Evolutionary conservation across 2,113 vertebrate genomes (phyloP).

Genomic region (Otolemur garnettii): DNA sequence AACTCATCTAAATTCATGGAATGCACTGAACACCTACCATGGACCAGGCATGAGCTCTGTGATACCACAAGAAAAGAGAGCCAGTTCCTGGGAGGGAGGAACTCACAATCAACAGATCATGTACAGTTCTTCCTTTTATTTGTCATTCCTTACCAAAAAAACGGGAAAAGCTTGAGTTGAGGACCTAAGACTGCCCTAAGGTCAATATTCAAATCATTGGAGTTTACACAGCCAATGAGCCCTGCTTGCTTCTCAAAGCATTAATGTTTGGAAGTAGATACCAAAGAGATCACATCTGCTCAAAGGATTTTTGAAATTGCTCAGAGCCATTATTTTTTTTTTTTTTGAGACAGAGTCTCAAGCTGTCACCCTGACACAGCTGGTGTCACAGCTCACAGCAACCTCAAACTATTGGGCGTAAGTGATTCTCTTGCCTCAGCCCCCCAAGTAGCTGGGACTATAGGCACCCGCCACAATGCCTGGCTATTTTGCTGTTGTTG

Average conservation of each 20-base stretch:
- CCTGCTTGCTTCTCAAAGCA: background rate
- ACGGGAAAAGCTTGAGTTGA: background rate
- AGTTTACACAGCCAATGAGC: background rate
- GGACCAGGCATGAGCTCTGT: rapidly evolving
- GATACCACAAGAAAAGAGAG: background rate
- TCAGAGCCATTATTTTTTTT: background rate
- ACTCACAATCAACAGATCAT: too few species aligned
- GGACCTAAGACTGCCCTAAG: background rate
- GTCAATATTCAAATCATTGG: background rate
- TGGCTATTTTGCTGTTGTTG: too few species aligned
- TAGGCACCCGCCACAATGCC: too few species aligned
- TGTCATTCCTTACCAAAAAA: background rate
- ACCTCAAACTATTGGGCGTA: too few species aligned
- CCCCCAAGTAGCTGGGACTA: too few species aligned
- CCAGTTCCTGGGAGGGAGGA: background rate
- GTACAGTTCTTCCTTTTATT: background rate
- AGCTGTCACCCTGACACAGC: too few species aligned
- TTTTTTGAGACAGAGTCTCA: too few species aligned
- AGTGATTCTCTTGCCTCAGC: too few species aligned
- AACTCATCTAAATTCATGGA: background rate
- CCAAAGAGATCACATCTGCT: background rate
- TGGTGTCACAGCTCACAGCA: too few species aligned
- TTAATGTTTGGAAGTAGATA: background rate
- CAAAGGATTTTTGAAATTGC: background rate
- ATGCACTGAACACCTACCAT: background rate